Evolutionary conservation across 1,140 invertebrate genomes (phyloP).

Genomic region (Ctenoplectra terminalis): DNA sequence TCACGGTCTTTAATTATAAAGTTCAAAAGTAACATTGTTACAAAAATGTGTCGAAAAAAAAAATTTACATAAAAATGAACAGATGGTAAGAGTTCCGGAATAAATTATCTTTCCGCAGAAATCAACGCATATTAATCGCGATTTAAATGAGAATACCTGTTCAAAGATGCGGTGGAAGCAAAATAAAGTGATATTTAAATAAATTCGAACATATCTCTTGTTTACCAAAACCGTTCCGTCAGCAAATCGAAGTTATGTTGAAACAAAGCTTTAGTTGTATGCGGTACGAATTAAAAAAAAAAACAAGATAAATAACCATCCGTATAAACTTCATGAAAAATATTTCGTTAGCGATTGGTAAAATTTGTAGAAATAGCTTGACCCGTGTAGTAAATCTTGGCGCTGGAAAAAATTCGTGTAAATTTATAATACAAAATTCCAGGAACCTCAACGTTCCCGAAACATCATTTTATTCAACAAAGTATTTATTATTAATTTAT

Average conservation of each 20-base stretch:
- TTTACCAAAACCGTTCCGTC: background rate
- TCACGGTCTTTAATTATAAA: no score
- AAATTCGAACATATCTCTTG: background rate
- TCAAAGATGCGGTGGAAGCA: background rate
- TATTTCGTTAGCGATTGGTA: background rate
- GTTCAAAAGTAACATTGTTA: no score
- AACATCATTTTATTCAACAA: no score
- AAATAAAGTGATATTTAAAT: background rate
- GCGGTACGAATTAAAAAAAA: background rate
- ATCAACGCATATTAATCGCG: background rate
- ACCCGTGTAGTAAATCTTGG: conserved; percentile 60
- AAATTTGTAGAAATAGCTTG: conserved; percentile 64
- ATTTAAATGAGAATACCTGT: background rate
- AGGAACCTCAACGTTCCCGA: no score
- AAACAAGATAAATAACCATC: background rate
- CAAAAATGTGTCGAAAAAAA: no score
- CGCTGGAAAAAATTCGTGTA: no score
- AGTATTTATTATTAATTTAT: no score
- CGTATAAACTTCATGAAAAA: background rate
- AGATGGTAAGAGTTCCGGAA: no score
- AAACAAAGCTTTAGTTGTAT: background rate
- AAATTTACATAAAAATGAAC: no score
- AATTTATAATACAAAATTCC: no score
- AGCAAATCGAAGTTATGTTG: background rate
- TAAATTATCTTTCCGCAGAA: no score